Conservation (phyloP, 1,140 invertebrate species). For the Aphelenchoides avenae region DNA sequence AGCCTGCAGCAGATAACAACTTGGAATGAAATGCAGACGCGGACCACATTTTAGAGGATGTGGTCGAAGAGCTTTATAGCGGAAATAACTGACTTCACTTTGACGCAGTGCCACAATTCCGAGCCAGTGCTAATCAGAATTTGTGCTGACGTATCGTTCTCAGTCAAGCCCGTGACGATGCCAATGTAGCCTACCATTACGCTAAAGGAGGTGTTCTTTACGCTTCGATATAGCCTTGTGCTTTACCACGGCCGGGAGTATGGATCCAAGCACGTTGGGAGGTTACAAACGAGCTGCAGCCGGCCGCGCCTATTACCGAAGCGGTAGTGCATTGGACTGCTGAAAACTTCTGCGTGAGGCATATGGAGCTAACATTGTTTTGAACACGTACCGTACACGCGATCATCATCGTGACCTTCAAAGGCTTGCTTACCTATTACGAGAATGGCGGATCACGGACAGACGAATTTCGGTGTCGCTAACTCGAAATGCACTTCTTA, state of each 20-base stretch:
- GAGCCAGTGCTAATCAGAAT: constrained; percentile 9
- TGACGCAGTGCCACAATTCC: constrained; percentile 13
- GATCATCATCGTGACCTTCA: no score
- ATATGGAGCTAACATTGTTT: no score
- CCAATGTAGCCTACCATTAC: constrained; percentile 16
- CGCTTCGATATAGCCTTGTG: no score
- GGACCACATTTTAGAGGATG: no score
- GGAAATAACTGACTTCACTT: constrained; percentile 20
- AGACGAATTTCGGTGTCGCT: constrained; percentile 22
- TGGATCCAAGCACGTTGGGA: constrained; percentile 3
- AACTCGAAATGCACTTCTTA: constrained; percentile 28
- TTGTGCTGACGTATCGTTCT: constrained; percentile 8
- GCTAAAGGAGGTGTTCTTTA: no score
- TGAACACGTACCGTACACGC: no score
- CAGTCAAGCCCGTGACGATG: constrained; percentile 22
- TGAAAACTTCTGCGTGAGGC: background rate
- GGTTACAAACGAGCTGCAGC: constrained; percentile 10
- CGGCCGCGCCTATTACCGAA: constrained; percentile 1
- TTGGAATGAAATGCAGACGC: no score
- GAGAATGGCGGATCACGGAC: constrained; percentile 7
- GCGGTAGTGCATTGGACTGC: constrained; percentile 2
- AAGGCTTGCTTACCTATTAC: constrained; percentile 9
- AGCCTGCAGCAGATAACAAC: no score
- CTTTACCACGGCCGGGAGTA: constrained; percentile 11
- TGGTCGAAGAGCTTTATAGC: background rate